Evolutionary conservation across 2,888 invertebrate species (phyloP).

Genomic region (Lasioglossum calceatum): DNA sequence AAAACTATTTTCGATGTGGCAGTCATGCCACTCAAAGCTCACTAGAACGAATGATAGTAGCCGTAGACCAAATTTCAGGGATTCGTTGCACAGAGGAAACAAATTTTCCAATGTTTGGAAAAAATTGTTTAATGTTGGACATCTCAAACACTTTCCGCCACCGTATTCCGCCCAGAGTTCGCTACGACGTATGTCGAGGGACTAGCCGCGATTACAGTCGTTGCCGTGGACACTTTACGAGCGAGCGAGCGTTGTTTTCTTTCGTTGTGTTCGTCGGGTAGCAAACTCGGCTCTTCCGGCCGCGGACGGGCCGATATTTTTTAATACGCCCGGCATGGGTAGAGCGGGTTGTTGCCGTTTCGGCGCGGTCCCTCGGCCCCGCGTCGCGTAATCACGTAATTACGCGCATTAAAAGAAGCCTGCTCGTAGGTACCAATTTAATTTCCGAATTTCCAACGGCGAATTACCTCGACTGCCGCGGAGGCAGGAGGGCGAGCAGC

Average conservation of each 20-base stretch:
- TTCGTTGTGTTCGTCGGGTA: conserved; percentile 40
- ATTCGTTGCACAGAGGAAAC: not conserved
- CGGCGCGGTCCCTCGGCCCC: conserved; percentile 50
- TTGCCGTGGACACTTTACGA: not conserved
- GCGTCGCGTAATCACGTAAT: conserved; percentile 77
- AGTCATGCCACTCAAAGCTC: not conserved
- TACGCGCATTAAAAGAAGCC: conserved; percentile 78
- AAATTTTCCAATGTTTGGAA: not conserved
- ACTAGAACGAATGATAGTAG: not conserved
- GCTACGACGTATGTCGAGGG: not conserved
- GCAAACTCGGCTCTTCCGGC: conserved; percentile 27
- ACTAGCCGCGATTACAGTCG: not conserved
- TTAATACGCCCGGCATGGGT: conserved; percentile 35
- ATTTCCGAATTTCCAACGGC: conserved; percentile 79
- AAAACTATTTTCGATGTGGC: not conserved
- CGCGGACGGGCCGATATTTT: conserved; percentile 59
- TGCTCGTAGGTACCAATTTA: conserved; percentile 78
- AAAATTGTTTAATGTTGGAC: not conserved
- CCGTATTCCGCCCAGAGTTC: not conserved
- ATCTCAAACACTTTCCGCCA: not conserved
- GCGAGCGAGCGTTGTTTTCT: conserved; percentile 32
- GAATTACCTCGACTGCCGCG: conserved; percentile 75
- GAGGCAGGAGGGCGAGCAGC: conserved; percentile 21
- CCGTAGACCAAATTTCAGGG: not conserved
- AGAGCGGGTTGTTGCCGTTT: conserved; percentile 58